Conservation (phyloP, 2,888 invertebrate genomes). For the Hydrotaea cyrtoneurina region DNA sequence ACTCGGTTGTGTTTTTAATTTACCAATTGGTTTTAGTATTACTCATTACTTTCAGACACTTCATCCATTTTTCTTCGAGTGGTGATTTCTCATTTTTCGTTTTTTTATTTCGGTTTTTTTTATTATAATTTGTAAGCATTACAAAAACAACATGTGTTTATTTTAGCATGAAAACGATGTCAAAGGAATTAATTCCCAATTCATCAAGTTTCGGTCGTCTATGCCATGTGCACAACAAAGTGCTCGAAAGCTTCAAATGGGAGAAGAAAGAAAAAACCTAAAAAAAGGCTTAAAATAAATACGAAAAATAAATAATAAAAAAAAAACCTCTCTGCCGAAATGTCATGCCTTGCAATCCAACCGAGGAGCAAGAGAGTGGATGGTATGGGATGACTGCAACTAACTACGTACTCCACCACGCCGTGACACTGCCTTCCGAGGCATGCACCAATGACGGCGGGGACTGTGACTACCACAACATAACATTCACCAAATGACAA, state of each 20-base stretch:
- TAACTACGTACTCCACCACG: conserved; percentile 20
- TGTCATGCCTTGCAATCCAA: conserved; percentile 26
- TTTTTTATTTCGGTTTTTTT: conserved; percentile 19
- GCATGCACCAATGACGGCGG: conserved; percentile 73
- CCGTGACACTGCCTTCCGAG: conserved; percentile 69
- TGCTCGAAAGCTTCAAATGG: conserved; percentile 36
- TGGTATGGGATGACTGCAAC: background rate
- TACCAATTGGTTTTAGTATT: no score
- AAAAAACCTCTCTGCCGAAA: conserved; percentile 53
- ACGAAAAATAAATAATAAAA: conserved; percentile 64
- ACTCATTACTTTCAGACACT: no score
- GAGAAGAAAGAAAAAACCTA: conserved; percentile 35
- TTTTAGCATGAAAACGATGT: conserved; percentile 74
- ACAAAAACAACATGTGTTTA: conserved; percentile 67
- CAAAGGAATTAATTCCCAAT: conserved; percentile 80
- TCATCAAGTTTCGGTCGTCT: conserved; percentile 79
- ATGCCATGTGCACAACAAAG: conserved; percentile 55
- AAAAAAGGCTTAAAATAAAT: conserved; percentile 58
- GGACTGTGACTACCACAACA: conserved; percentile 47
- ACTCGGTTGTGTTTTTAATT: no score
- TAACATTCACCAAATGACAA: conserved; percentile 25
- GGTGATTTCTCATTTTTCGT: conserved; percentile 27
- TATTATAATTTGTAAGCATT: conserved; percentile 53
- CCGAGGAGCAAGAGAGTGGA: background rate
- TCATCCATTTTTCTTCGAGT: conserved; percentile 4